Evolutionary conservation across 2,888 invertebrate species (phyloP).

Genomic region (Acrobeloides nanus): DNA sequence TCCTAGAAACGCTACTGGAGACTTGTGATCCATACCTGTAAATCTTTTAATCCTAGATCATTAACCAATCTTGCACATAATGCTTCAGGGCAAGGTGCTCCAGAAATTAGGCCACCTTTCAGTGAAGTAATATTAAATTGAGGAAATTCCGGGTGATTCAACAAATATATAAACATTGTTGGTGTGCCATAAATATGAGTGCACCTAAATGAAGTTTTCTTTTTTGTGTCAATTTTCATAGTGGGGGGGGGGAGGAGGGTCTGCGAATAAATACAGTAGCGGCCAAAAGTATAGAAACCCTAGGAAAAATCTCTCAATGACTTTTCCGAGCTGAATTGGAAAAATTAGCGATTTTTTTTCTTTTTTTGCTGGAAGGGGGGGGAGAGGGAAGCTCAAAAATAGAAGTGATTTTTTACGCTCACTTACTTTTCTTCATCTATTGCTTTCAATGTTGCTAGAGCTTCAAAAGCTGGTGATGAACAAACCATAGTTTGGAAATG

Average conservation of each 20-base stretch:
- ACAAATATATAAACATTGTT: constrained; percentile 59
- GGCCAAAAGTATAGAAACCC: too few species aligned
- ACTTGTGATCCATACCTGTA: constrained; percentile 41
- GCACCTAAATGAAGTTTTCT: too few species aligned
- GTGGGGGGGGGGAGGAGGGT: too few species aligned
- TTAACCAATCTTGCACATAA: constrained; percentile 55
- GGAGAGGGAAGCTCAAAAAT: constrained; percentile 55
- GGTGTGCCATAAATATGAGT: constrained; percentile 59
- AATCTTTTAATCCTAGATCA: constrained; percentile 55
- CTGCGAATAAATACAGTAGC: too few species aligned
- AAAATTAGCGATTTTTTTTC: too few species aligned
- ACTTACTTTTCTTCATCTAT: constrained; percentile 65
- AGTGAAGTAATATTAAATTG: constrained; percentile 52
- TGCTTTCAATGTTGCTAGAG: constrained; percentile 63
- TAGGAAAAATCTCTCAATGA: too few species aligned
- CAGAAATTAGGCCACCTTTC: constrained; percentile 65
- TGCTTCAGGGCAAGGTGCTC: constrained; percentile 65
- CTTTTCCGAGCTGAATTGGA: too few species aligned
- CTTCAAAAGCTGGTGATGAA: constrained; percentile 59
- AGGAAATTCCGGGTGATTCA: constrained; percentile 54
- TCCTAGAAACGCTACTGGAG: too few species aligned
- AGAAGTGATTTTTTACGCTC: background rate
- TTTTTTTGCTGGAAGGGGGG: too few species aligned
- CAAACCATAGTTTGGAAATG: constrained; percentile 56
- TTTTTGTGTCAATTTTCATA: too few species aligned